Evolutionary conservation across 2,113 vertebrate species (phyloP), one percentile per base, ranked within the genome.

Genomic region (Xiphophorus maculatus): DNA sequence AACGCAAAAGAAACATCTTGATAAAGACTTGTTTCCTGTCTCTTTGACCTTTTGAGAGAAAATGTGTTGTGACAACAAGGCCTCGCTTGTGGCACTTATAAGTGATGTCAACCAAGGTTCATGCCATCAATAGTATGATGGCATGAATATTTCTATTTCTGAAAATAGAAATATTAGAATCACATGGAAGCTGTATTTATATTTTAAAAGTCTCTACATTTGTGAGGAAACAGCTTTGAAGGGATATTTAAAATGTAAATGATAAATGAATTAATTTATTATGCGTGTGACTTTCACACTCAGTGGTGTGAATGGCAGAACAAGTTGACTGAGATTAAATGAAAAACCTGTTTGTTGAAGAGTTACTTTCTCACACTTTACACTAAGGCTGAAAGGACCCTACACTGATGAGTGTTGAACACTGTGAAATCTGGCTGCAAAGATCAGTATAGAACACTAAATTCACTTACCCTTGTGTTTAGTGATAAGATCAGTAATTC

Each of bases 21-120:
- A 1, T 76, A 67, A 37, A 44, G 19, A 0, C 22, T 13, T n/a
- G 37, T 77, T 77, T 68, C 28, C 27, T 71, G 37, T 78, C 63
- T 72, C 54, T 58, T 71, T 87, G 83, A 81, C 83, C 76, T 89
- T 88, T 89, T 69, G 40, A 69, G 68, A 40, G 66, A 37, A 69
- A 86, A 86, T 74, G 37, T 76, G 71, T 78, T 69, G 51, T 63
- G 79, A 84, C 80, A 81, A 68, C 69, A 65, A 35, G 11, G 2
- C 22, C 28, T 22, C 0, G 11, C 29, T 51, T 73, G 54, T 60
- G 29, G 33, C 51, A 51, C 65, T 51, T 6, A 19, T 28, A 61
- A 75, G 61, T 60, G 19, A 29, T 62, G 63, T 73, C 44, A 63
- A 33, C 62, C 14, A 2, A 28, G 12, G 40, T 27, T 33, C 14